These are phyloP conservation scores for Tuberolachnus salignus DNA, from an alignment of 2,888 invertebrate species.

Conservation along the genomic window DNA sequence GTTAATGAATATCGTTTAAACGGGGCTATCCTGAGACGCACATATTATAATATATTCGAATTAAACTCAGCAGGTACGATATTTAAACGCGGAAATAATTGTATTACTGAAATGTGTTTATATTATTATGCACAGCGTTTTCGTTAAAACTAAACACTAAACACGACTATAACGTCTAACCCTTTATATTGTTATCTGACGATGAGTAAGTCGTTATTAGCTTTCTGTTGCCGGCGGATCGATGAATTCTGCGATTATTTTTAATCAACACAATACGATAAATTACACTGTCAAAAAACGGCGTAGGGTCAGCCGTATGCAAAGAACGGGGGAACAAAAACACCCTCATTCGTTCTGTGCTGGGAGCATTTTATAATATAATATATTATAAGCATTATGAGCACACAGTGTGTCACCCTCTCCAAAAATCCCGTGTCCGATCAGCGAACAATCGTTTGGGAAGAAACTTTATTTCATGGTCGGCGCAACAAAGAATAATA, in stretches of 20 bases:
- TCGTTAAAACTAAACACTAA: no score
- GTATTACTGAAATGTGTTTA: not conserved
- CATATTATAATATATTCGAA: no score
- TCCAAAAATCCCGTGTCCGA: slow-evolving; percentile 46
- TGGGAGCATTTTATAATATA: slow-evolving; percentile 33
- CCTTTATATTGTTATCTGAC: slow-evolving; percentile 20
- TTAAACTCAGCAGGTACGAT: no score
- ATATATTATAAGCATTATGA: not conserved
- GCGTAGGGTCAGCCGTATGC: slow-evolving; percentile 48
- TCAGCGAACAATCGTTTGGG: slow-evolving; percentile 41
- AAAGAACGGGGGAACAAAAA: slow-evolving; percentile 44
- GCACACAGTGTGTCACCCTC: slow-evolving; percentile 47
- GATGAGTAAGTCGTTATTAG: slow-evolving; percentile 55
- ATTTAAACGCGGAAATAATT: not conserved
- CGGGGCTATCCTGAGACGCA: no score
- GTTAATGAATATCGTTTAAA: no score
- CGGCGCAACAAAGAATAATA: slow-evolving; percentile 45
- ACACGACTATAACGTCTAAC: not conserved
- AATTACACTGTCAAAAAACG: slow-evolving; percentile 53
- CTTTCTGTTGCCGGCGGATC: slow-evolving; percentile 31
- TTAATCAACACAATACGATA: slow-evolving; percentile 56
- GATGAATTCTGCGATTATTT: slow-evolving; percentile 54
- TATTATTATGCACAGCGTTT: not conserved
- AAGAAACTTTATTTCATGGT: slow-evolving; percentile 42
- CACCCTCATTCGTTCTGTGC: slow-evolving; percentile 36